Evolutionary conservation across 2,797 vertebrate genomes (phyloP).

Genomic region (Sylvilagus floridanus): DNA sequence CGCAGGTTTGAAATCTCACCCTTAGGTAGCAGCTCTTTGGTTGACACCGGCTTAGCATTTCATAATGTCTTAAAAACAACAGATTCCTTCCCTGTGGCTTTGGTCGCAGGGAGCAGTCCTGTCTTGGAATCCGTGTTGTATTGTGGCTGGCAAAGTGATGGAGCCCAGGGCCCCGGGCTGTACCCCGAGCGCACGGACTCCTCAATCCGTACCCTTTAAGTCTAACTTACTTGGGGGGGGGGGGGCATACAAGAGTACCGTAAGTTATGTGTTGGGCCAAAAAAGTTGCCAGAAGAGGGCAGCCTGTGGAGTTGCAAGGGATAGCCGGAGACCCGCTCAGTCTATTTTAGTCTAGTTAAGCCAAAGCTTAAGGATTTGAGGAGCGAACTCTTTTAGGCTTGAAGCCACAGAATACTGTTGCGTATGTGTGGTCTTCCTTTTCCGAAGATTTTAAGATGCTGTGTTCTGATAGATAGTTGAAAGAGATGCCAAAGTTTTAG

Average conservation of each 20-base stretch:
- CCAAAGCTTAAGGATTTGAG: slow-evolving; percentile 81
- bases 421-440: slow-evolving; percentile 67
- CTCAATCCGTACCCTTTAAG: slow-evolving; percentile 75
- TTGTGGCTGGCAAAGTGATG: slow-evolving; percentile 55
- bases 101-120: slow-evolving; percentile 47
- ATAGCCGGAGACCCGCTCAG: slow-evolving; percentile 66
- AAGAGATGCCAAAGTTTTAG: slow-evolving; percentile 88
- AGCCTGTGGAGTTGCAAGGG: slow-evolving; percentile 67
- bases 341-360: slow-evolving; percentile 79
- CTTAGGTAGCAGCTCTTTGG: slow-evolving; percentile 64
- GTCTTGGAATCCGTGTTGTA: slow-evolving; percentile 53
- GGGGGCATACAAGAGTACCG: slow-evolving; percentile 67
- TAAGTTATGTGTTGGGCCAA: slow-evolving; percentile 57
- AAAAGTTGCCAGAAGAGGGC: slow-evolving; percentile 43
- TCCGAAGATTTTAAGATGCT: slow-evolving; percentile 76
- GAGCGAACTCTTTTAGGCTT: slow-evolving; percentile 78
- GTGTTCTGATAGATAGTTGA: slow-evolving; percentile 80
- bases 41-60: slow-evolving; percentile 50
- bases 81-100: slow-evolving; percentile 6
- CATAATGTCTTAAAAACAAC: background rate
- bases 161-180: slow-evolving; percentile 65
- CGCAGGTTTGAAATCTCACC: slow-evolving; percentile 69
- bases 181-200: slow-evolving; percentile 67
- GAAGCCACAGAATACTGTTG: slow-evolving; percentile 76
- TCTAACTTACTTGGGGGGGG: slow-evolving; percentile 76